Base-by-base conservation (phyloP, 2,888 invertebrate species). In the Apocheima hispidaria region DNA sequence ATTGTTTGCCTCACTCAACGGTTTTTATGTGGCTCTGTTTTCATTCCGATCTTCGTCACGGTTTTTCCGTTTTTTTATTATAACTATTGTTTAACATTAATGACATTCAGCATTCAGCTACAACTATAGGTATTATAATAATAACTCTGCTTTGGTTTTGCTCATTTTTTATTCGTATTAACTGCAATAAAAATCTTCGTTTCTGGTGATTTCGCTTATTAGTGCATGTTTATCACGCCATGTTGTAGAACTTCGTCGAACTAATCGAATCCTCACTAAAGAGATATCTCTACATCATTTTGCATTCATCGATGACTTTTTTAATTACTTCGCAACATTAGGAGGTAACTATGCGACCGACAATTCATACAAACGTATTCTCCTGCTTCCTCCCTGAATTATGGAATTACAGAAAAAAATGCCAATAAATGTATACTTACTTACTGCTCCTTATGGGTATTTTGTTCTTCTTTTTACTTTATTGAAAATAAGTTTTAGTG, bases 301-400 rank as follows among this genome's bases (percentile, higher is more conserved):
- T 35, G 46, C 46, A 46, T 44, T 60, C 44, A 43, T 63, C 40
- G 38, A 50, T 66, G 61, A 52, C n/a, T 38, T 40, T 55, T 59
- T 59, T 63, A 65, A 70, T 51, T 33, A 57, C 63, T 50, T 54
- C 59, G 46, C 35, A 30, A 67, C 60, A 51, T 33, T 21, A 71
- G 77, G 77, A n/a, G n/a, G n/a, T n/a, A n/a, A n/a, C n/a, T n/a
- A n/a, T n/a, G n/a, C n/a, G n/a, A n/a, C n/a, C n/a, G n/a, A n/a
- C n/a, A n/a, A n/a, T n/a, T n/a, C n/a, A n/a, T n/a, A n/a, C n/a
- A n/a, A n/a, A n/a, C n/a, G n/a, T n/a, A n/a, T n/a, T n/a, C n/a
- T n/a, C n/a, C n/a, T n/a, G n/a, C n/a, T n/a, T n/a, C n/a, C n/a
- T n/a, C n/a, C n/a, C n/a, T n/a, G n/a, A n/a, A n/a, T n/a, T n/a